Percentiles rank a stretch among this genome's conserved stretches.
Evolutionary conservation across 2,888 invertebrate species (phyloP).

Genomic region (Polymixis flavicincta): DNA sequence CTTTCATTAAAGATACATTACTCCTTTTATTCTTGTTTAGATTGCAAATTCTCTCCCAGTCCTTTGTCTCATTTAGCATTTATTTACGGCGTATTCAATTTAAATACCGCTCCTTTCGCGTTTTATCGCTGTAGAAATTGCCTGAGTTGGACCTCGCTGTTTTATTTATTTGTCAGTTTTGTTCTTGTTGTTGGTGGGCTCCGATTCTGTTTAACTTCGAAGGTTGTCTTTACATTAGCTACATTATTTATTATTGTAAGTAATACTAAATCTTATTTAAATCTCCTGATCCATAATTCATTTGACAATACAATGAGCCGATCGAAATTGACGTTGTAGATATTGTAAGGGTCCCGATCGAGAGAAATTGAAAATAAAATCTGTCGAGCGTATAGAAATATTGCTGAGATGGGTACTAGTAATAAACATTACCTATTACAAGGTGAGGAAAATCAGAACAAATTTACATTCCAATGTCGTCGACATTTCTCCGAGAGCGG

Average conservation of each 20-base stretch:
- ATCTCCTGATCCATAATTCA: slow-evolving; percentile 63
- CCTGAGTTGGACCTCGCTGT: slow-evolving; percentile 80
- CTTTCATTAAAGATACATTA: slow-evolving; percentile 87
- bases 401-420: slow-evolving; percentile 53
- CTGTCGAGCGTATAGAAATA: slow-evolving; percentile 59
- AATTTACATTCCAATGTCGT: slow-evolving; percentile 71
- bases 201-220: slow-evolving; percentile 69
- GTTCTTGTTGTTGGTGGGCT: slow-evolving; percentile 77
- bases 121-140: slow-evolving; percentile 86
- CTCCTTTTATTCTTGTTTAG: slow-evolving; percentile 87
- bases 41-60: slow-evolving; percentile 85
- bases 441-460: slow-evolving; percentile 66
- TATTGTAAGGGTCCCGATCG: slow-evolving; percentile 48
- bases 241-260: slow-evolving; percentile 60
- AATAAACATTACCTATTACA: slow-evolving; percentile 68
- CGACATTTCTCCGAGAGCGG: slow-evolving; percentile 58
- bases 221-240: slow-evolving; percentile 60
- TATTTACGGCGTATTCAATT: slow-evolving; percentile 89
- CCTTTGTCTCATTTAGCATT: slow-evolving; percentile 89
- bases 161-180: slow-evolving; percentile 86
- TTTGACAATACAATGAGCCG: slow-evolving; percentile 64
- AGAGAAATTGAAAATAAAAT: slow-evolving; percentile 54
- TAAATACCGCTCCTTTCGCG: slow-evolving; percentile 87
- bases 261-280: slow-evolving; percentile 62
- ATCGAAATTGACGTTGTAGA: slow-evolving; percentile 44